Evolutionary conservation across 2,113 vertebrate genomes (phyloP), one percentile per base, ranked within the genome.

Genomic region (Antechinus flavipes): DNA sequence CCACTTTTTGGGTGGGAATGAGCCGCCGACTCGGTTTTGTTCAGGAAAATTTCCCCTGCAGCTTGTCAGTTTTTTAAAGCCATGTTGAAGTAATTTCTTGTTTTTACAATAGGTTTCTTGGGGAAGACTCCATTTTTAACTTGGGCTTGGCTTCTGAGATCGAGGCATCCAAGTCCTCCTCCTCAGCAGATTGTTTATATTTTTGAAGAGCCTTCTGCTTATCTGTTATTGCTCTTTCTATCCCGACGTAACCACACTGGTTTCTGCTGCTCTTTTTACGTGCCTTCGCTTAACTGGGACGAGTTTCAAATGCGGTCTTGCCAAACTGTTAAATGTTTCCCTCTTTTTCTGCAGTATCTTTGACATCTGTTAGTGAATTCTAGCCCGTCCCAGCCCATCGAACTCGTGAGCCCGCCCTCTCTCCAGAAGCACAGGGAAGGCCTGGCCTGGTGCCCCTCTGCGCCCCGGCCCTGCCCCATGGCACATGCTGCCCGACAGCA

Each of bases 261-360:
- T 98, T 98, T 98, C 91, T 96, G 98, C 98, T 99, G 98, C 98
- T 98, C 98, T 98, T 98, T 99, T 96, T 98, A 98, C 96, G 97
- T 98, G 98, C 98, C 98, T 98, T 98, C 98, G 95, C 98, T 98
- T 98, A 96, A 96, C 98, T 98, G 98, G 98, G 98, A 98, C 98
- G 98, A 96, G 98, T 98, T 99, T 99, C 99, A 99, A 99, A 98
- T 98, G 98, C 98, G 98, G 98, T 98, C 98, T 98, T 42, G 98
- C 98, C 98, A 98, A 98, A 98, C 98, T 98, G 98, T 98, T 98
- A 98, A 98, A 98, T 98, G 98, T 98, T 98, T 98, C 98, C 98
- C 98, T 98, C 98, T 98, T 98, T 68, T 97, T 97, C 97, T 98
- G 98, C 98, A 98, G 97, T 98, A 98, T 98, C 96, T 98, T 98